These are phyloP conservation scores for Siderastrea siderea DNA, from an alignment of 92 coral and sea anemone species.

Conservation along the genomic window DNA sequence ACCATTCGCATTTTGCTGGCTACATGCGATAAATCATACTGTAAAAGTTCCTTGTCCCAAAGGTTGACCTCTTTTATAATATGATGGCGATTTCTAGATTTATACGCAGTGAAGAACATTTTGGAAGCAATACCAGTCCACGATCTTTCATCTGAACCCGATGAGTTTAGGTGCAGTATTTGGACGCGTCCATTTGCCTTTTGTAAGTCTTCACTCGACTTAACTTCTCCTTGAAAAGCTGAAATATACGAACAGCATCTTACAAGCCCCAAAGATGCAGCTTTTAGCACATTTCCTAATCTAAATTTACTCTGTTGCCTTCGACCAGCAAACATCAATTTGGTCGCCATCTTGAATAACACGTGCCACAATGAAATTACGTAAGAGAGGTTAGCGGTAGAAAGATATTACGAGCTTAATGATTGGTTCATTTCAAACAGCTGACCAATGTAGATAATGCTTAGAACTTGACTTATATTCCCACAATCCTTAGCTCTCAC, in stretches of 20 bases:
- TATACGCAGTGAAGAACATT: slow-evolving; percentile 81
- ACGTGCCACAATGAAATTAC: slow-evolving; percentile 11
- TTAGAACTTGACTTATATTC: slow-evolving; percentile 35
- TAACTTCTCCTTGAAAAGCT: slow-evolving; percentile 92
- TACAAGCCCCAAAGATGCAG: background rate
- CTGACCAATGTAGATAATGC: slow-evolving; percentile 39
- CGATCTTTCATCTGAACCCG: slow-evolving; percentile 92
- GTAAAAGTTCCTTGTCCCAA: slow-evolving; percentile 92
- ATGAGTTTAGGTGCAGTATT: slow-evolving; percentile 91
- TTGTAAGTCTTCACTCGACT: slow-evolving; percentile 76
- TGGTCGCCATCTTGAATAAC: slow-evolving; percentile 50
- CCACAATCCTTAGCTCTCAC: slow-evolving; percentile 47
- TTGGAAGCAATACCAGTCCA: slow-evolving; percentile 93
- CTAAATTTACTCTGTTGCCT: background rate
- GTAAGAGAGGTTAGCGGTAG: slow-evolving; percentile 33
- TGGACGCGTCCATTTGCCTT: slow-evolving; percentile 67
- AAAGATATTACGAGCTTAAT: slow-evolving; percentile 11
- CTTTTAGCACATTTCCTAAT: background rate
- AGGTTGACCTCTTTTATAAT: slow-evolving; percentile 85
- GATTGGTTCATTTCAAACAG: slow-evolving; percentile 35
- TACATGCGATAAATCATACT: slow-evolving; percentile 91
- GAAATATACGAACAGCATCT: slow-evolving; percentile 73
- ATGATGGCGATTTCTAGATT: slow-evolving; percentile 65
- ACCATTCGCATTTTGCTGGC: slow-evolving; percentile 98
- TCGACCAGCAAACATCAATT: background rate